Base-by-base conservation (phyloP, 2,797 vertebrate genomes). In the Muraenolepis orangiensis region DNA sequence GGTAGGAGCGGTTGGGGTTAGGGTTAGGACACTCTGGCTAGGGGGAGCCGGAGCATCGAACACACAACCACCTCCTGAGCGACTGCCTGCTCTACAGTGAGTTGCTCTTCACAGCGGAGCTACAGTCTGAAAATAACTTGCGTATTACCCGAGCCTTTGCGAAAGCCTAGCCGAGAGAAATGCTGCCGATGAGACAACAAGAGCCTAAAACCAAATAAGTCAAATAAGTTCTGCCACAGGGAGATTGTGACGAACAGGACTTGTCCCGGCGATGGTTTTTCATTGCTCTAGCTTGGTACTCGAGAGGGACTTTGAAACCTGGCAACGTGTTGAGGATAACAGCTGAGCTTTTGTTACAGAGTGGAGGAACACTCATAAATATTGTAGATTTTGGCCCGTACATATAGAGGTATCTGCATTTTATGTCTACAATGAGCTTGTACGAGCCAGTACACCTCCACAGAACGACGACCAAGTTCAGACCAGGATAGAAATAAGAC, bases 101-200 rank as follows among this genome's bases (percentile, higher is more conserved):
- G 74, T 81, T 85, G 81, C 76, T 80, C 84, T 88, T 82, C 67
- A 73, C 71, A 80, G 85, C 76, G 81, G 70, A 82, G 68, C 79
- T 80, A 78, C 79, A 75, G 81, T 64, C 36, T 77, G 73, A 80
- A 86, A 87, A 86, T 76, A 71, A 73, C 72, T 87, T 64, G 26
- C 61, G 67, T 46, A 46, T 16, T 46, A 46, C 18, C 42, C 42
- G 14, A 7, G 18, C 20, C 1, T 51, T 51, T 51, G n/a, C n/a
- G 46, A 57, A n/a, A 57, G 16, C 20, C 46, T n/a, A 57, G 20
- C 5, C n/a, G 46, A 57, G 46, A 57, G 16, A 57, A n/a, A 57
- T 57, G 40, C 40, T 42, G 14, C 2, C 8, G 40, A 14, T 42
- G 40, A 42, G 40, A 14, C 6, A 42, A 18, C 7, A 66, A 71